Evolutionary conservation across 2,113 vertebrate species (phyloP).

Genomic region (Mirounga angustirostris): DNA sequence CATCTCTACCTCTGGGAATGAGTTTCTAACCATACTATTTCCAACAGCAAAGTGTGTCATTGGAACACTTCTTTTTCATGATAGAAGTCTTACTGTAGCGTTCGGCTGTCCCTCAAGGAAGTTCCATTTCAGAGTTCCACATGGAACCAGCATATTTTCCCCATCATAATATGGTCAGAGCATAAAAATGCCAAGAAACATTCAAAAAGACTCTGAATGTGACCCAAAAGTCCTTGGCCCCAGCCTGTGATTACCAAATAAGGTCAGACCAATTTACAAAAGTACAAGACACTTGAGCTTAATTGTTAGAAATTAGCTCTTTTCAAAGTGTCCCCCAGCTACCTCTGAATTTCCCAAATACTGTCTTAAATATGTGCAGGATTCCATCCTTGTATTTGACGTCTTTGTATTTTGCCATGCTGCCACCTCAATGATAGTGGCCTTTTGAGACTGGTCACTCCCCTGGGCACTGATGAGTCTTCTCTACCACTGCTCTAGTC

Average conservation of each 20-base stretch:
- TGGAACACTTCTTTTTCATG: background rate
- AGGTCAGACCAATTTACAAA: background rate
- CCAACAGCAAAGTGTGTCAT: background rate
- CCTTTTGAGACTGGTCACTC: background rate
- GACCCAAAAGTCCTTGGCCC: background rate
- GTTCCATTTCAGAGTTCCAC: background rate
- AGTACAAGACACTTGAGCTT: background rate
- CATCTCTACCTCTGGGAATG: background rate
- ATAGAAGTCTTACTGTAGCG: background rate
- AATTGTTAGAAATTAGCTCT: background rate
- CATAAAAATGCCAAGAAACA: slow-evolving; percentile 32
- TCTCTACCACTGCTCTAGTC: background rate
- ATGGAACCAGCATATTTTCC: background rate
- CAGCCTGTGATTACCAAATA: background rate
- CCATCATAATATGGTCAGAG: background rate
- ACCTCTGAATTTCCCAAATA: background rate
- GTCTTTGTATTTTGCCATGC: background rate
- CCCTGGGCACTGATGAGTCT: background rate
- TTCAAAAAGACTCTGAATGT: background rate
- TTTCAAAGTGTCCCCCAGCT: background rate
- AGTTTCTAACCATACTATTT: slow-evolving; percentile 20
- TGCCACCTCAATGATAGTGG: background rate
- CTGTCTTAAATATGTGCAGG: background rate
- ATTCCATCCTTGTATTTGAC: background rate
- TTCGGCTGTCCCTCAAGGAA: background rate